Base-by-base conservation (phyloP, 1,140 invertebrate genomes). In the Drosophila guanche region DNA sequence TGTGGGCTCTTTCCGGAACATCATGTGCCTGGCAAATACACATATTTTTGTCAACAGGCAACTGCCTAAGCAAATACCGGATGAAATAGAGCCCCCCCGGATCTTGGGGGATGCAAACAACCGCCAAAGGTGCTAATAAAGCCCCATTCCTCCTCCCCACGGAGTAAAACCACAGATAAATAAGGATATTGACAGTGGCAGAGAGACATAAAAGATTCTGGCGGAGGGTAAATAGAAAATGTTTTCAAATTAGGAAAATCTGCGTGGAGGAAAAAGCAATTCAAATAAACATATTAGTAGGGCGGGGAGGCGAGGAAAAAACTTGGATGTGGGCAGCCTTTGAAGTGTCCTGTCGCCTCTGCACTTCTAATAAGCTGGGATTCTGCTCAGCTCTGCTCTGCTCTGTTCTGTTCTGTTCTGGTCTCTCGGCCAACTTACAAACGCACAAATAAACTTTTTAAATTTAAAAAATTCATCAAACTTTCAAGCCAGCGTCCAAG, bases 381-480 rank as follows among this genome's bases (percentile, higher is more conserved):
- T 20, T 52, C 29, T 37, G 33, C 37, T 3, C 16, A 10, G 40
- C 33, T 42, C 47, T 27, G 47, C 16, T 33, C 60, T 46, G 60
- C 59, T 45, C 29, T 6, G 40, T 25, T 42, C 47, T 6, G 40
- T 25, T 42, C 47, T 27, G 47, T n/a, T 33, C 60, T 46, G 60
- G 16, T 20, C 59, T 45, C 69, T 53, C 80, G 53, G 59, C 79
- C 23, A 83, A 83, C 79, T 84, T 84, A 72, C 76, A 67, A 79
- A 79, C 75, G 76, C 81, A 63, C 83, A 89, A 86, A 88, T 88
- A 88, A 88, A 85, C 83, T 88, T 88, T 88, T 88, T 83, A 88
- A 88, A 88, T 88, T 88, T 88, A 88, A 88, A 88, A 37, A 88
- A 88, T 88, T 88, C 83, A 88, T 88, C 83, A 88, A 88, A 88